phyloP scores from a whole-genome alignment of 1,140 invertebrate genomes.

The Carposina sasakii region DNA sequence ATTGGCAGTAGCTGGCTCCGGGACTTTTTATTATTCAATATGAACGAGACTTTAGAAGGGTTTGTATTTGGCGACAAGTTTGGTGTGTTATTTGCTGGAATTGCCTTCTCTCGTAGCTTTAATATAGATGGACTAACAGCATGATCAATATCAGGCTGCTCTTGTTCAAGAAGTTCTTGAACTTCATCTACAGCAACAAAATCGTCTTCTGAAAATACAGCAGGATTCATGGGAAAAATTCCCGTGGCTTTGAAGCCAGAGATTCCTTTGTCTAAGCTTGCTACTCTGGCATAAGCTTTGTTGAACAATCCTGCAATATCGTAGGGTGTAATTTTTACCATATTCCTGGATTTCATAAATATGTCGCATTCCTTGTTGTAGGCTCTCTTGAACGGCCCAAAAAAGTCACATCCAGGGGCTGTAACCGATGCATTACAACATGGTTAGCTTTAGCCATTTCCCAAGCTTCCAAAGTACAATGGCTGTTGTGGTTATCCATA shows the following conservation, averaged over 20 bases:
- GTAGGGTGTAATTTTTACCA: slow-evolving; percentile 18
- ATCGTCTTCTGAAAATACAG: slow-evolving; percentile 9
- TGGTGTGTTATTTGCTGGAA: too few relatives aligned
- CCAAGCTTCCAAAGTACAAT: slow-evolving; percentile 10
- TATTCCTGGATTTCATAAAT: slow-evolving; percentile 22
- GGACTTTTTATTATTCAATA: too few relatives aligned
- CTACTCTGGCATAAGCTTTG: slow-evolving; percentile 11
- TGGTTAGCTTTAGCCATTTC: slow-evolving; percentile 1
- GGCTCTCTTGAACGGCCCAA: slow-evolving; percentile 30
- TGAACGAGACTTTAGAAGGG: too few relatives aligned
- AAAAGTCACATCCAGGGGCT: slow-evolving; percentile 8
- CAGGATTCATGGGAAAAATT: slow-evolving; percentile 11
- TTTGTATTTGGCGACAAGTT: too few relatives aligned
- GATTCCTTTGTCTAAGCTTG: slow-evolving; percentile 7
- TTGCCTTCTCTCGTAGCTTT: not conserved
- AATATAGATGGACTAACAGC: not conserved
- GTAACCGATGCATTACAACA: slow-evolving; percentile 9
- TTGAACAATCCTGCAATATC: slow-evolving; percentile 18
- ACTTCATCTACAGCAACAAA: not conserved
- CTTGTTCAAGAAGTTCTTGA: not conserved
- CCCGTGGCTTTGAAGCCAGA: slow-evolving; percentile 7
- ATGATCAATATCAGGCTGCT: not conserved
- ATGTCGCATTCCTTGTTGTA: slow-evolving; percentile 40
- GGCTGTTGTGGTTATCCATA: not conserved
- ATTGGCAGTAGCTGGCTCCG: not conserved